A percentile compares a stretch with the other conserved stretches of the same genome.
Evolutionary conservation across 2,888 invertebrate genomes (phyloP).

Genomic region (Melipona beecheii): DNA sequence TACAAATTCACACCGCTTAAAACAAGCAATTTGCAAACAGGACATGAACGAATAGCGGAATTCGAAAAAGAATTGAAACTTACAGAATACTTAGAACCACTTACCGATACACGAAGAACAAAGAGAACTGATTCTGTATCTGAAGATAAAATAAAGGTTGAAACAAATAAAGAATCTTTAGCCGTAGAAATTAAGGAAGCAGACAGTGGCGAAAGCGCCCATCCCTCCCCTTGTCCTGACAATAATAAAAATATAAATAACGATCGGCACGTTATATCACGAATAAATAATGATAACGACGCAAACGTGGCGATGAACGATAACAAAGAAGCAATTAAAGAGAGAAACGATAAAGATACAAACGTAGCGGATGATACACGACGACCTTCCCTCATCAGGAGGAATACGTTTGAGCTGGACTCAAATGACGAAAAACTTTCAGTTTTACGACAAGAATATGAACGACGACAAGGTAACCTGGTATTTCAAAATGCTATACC

Average conservation of each 20-base stretch:
- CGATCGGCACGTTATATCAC: slow-evolving; percentile 34
- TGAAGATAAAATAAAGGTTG: slow-evolving; percentile 71
- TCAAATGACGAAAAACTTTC: slow-evolving; percentile 83
- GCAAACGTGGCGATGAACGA: background rate
- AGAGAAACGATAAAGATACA: slow-evolving; percentile 8
- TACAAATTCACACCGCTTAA: slow-evolving; percentile 69
- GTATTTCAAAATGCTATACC: slow-evolving; percentile 87
- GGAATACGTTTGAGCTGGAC: slow-evolving; percentile 84
- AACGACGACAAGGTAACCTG: slow-evolving; percentile 86
- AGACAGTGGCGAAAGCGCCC: slow-evolving; percentile 82
- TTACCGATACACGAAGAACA: slow-evolving; percentile 71
- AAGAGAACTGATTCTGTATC: slow-evolving; percentile 70
- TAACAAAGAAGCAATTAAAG: slow-evolving; percentile 17
- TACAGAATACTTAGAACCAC: slow-evolving; percentile 77
- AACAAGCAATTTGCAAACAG: slow-evolving; percentile 66
- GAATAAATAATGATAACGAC: slow-evolving; percentile 22
- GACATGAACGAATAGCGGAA: slow-evolving; percentile 77
- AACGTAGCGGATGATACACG: slow-evolving; percentile 57
- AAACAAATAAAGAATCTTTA: slow-evolving; percentile 79
- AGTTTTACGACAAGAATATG: slow-evolving; percentile 85
- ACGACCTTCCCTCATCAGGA: slow-evolving; percentile 80
- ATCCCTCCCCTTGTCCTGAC: slow-evolving; percentile 82
- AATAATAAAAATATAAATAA: slow-evolving; percentile 73
- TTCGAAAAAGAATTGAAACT: slow-evolving; percentile 80
- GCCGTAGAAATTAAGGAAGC: slow-evolving; percentile 83